These are phyloP conservation scores for Leucophora obtusa DNA, from an alignment of 2,888 invertebrate genomes.

Conservation along the genomic window DNA sequence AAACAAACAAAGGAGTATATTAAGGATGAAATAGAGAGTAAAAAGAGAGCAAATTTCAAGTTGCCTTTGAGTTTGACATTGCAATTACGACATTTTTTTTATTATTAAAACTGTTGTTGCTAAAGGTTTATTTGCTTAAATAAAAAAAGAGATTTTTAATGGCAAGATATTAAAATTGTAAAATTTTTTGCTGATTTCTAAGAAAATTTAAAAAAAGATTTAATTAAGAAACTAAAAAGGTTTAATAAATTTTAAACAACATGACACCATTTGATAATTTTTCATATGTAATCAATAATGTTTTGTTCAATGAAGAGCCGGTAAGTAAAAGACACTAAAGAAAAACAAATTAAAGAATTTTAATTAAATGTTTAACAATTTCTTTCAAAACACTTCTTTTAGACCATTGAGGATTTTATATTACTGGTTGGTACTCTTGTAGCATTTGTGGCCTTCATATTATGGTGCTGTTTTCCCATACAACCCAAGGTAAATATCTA, in stretches of 20 bases:
- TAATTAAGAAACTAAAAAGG: background rate
- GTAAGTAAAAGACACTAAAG: slow-evolving; percentile 76
- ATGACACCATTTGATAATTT: slow-evolving; percentile 83
- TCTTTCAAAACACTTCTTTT: slow-evolving; percentile 37
- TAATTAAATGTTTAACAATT: background rate
- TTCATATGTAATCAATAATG: slow-evolving; percentile 81
- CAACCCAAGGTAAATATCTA: slow-evolving; percentile 78
- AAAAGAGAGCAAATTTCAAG: slow-evolving; percentile 20
- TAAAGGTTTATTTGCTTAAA: background rate
- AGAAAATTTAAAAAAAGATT: background rate
- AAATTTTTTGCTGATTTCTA: background rate
- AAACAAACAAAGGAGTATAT: slow-evolving; percentile 13
- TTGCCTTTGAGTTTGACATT: slow-evolving; percentile 62
- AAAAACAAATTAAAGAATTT: background rate
- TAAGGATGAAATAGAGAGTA: background rate
- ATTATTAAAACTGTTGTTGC: slow-evolving; percentile 36
- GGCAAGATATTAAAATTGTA: background rate
- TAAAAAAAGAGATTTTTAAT: background rate
- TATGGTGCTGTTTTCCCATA: slow-evolving; percentile 83
- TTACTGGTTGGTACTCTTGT: slow-evolving; percentile 82
- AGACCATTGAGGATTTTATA: slow-evolving; percentile 83
- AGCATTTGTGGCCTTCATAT: slow-evolving; percentile 82
- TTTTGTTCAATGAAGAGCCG: slow-evolving; percentile 82
- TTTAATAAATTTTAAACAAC: background rate
- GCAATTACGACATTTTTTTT: slow-evolving; percentile 50